phyloP scores from a whole-genome alignment of 2,888 invertebrate genomes.

The Plebejus anna region DNA sequence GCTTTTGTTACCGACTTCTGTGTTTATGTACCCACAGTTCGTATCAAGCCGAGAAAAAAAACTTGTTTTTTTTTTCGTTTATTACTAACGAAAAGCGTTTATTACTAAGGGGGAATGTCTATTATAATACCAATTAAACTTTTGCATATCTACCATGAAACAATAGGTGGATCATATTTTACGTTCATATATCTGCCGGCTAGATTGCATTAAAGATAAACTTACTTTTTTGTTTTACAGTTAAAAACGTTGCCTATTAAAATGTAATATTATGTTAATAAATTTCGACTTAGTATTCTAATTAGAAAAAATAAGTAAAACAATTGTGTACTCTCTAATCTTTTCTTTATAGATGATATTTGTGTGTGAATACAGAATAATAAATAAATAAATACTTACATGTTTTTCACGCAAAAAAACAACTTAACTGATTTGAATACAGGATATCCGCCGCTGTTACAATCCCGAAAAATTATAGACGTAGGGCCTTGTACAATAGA shows the following conservation, averaged over 20 bases:
- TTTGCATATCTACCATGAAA: slow-evolving; percentile 10
- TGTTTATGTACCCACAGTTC: not conserved
- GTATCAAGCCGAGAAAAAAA: not conserved
- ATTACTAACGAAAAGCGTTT: too few relatives aligned
- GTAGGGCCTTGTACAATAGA: too few relatives aligned
- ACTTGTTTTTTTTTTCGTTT: too few relatives aligned
- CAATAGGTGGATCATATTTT: slow-evolving; percentile 12
- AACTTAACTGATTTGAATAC: too few relatives aligned
- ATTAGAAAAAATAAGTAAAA: not conserved
- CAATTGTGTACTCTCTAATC: not conserved
- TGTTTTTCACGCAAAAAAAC: too few relatives aligned
- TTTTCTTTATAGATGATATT: not conserved
- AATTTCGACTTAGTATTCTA: not conserved
- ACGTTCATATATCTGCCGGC: slow-evolving; percentile 11
- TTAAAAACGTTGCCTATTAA: slow-evolving; percentile 11
- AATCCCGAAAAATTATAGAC: too few relatives aligned
- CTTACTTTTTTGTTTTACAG: slow-evolving; percentile 8
- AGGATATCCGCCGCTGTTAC: too few relatives aligned
- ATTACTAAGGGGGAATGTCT: too few relatives aligned
- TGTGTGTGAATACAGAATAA: not conserved
- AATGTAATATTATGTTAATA: not conserved
- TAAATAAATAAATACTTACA: too few relatives aligned
- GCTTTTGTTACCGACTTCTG: not conserved
- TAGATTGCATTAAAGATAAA: slow-evolving; percentile 17
- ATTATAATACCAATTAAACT: not conserved